Evolutionary conservation across 2,888 invertebrate species (phyloP), one percentile per base, ranked within the genome.

Genomic region (Sinotaia quadrata): DNA sequence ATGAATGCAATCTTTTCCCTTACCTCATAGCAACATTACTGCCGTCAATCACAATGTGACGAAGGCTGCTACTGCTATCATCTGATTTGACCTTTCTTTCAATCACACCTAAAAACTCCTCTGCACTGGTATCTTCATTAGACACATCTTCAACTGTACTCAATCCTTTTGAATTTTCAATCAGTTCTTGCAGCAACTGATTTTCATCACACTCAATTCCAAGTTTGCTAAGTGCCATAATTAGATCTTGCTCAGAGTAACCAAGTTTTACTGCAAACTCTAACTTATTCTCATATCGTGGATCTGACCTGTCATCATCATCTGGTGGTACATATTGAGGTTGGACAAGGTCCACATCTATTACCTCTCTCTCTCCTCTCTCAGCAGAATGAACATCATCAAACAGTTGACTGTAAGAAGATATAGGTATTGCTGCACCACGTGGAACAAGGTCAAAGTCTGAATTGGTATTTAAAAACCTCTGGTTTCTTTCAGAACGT

Each of bases 211-310:
- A 95, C 77, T 93, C 92, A 0, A 94, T 91, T 0, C 96, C 96
- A n/a, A 97, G 89, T 80, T 94, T 93, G 77, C 92, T 92, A 51
- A 97, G 87, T 0, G 95, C 97, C 0, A 92, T 92, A 78, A 94
- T 93, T 7, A 97, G 94, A 73, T 95, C 91, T 54, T 92, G 91
- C 86, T 97, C 96, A 0, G 95, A 94, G 88, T 97, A 98, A 51
- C 97, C 97, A 75, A 97, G 90, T 88, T 96, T 96, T 66, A 96
- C 90, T 0, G 95, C 96, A 87, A 96, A 97, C 88, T 97, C 96
- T 73, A 96, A 93, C 83, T 94, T 91, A 60, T 92, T 91, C 81
- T 89, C 90, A 81, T 81, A 83, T 4, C 77, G 75, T 2, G 75
- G 69, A 57, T 75, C 74, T 15, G 44, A 44, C 15, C 52, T 65